Base-by-base conservation (phyloP, 2,797 vertebrate species). In the Lycodopsis pacificus region DNA sequence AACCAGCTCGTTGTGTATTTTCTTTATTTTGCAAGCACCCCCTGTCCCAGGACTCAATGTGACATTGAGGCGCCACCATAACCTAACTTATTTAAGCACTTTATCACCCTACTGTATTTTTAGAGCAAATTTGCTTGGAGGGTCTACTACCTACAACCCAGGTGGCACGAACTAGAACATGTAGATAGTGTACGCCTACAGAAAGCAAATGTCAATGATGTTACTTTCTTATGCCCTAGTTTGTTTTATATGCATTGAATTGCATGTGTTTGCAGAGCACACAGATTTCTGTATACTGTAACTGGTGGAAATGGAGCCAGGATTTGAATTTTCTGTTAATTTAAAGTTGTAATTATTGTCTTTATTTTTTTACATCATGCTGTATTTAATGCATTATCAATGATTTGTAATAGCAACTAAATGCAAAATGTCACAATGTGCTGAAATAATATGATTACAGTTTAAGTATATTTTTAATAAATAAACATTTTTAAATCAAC, bases 401-500 rank as follows among this genome's bases (percentile, higher is more conserved):
- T 36, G 0, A 53, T 64, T 84, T 88, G 34, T 75, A 54, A 69
- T 67, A 38, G 46, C 1, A 75, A 65, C 30, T 49, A 3, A 32
- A 32, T 77, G 14, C 67, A 59, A 66, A 53, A 71, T 12, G 27
- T 75, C 66, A 72, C 57, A 73, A 59, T 88, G n/a, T 88, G 56
- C 66, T 51, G 59, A 68, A 76, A 87, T 77, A 7, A 49, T 65
- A 73, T 88, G 38, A 93, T 89, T 90, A 65, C 80, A 79, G 22
- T 82, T 62, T 57, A 83, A 71, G 36, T 79, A 57, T 92, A 91
- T 94, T 94, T 94, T 94, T 71, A 87, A 92, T 85, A 89, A 88
- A 91, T 88, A 58, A 74, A 79, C 79, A 76, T 83, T 89, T 32
- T 81, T 48, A 30, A 90, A 86, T 78, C 48, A 42, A 63, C 12